These are phyloP conservation scores for Enteromius afrohamiltoni DNA, from an alignment of 2,797 vertebrate genomes.

Conservation along the genomic window DNA sequence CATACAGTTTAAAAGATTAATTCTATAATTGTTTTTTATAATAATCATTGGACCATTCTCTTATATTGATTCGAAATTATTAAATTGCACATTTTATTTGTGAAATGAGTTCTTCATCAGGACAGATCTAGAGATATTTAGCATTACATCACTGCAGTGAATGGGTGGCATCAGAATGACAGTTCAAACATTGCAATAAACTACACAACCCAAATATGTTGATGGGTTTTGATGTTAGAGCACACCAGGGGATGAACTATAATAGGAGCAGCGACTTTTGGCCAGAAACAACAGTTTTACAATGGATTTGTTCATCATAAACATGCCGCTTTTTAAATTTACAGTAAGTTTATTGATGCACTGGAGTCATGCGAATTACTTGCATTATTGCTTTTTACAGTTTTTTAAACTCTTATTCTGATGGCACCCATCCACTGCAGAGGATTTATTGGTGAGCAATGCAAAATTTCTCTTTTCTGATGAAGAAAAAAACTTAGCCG, in stretches of 20 bases:
- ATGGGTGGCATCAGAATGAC: neutral
- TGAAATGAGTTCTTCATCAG: neutral
- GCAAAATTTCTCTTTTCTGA: neutral
- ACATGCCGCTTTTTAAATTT: neutral
- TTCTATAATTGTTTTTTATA: neutral
- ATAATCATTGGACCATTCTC: neutral
- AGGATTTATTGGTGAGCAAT: neutral
- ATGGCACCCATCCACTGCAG: neutral
- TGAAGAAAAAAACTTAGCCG: neutral
- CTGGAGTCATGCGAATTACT: neutral
- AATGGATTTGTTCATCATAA: neutral
- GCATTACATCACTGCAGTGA: neutral
- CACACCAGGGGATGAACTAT: neutral
- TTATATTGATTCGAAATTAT: neutral
- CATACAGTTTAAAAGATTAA: neutral
- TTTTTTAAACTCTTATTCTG: neutral
- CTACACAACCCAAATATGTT: neutral
- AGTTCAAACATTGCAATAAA: neutral
- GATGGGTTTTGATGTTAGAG: neutral
- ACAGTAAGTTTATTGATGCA: neutral
- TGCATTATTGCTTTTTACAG: neutral
- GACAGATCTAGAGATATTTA: neutral
- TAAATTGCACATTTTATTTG: neutral
- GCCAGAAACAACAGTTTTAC: neutral
- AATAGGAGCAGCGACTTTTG: neutral